Evolutionary conservation across 2,113 vertebrate species (phyloP).

Genomic region (Corythoichthys intestinalis): DNA sequence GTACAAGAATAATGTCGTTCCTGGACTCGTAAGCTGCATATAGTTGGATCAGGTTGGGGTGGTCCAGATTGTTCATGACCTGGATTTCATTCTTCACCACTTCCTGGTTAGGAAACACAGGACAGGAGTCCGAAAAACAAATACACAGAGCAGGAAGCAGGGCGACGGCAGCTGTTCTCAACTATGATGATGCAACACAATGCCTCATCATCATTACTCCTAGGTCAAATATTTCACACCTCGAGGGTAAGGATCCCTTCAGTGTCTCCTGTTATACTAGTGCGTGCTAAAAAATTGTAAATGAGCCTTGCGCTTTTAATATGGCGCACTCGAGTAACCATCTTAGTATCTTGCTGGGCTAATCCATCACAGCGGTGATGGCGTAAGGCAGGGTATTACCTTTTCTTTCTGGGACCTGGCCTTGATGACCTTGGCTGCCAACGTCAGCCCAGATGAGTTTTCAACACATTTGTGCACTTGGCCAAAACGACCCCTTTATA

Average conservation of each 20-base stretch:
- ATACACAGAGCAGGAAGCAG: constrained; percentile 5
- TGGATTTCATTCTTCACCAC: constrained; percentile 93
- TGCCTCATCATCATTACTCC: constrained; percentile 38
- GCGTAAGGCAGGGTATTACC: constrained; percentile 63
- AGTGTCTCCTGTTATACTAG: constrained; percentile 29
- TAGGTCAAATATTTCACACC: constrained; percentile 63
- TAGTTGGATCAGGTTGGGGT: constrained; percentile 90
- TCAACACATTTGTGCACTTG: constrained; percentile 96
- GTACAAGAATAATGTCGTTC: constrained; percentile 89
- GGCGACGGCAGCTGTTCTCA: constrained; percentile 56
- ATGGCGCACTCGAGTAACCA: constrained; percentile 12
- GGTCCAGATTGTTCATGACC: constrained; percentile 96
- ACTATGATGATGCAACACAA: constrained; percentile 38
- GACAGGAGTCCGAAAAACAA: constrained; percentile 7
- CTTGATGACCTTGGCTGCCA: constrained; percentile 97
- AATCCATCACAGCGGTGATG: constrained; percentile 2
- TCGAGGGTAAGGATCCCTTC: constrained; percentile 41
- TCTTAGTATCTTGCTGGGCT: constrained; percentile 17
- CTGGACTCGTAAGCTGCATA: constrained; percentile 96
- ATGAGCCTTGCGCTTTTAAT: constrained; percentile 39
- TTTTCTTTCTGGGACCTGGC: constrained; percentile 84
- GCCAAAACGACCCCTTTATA: constrained; percentile 86
- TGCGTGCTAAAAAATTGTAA: constrained; percentile 26
- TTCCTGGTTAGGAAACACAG: constrained; percentile 75
- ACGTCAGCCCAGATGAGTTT: constrained; percentile 88